phyloP scores from a whole-genome alignment of 2,888 invertebrate genomes.

The Drosophila planitibia region DNA sequence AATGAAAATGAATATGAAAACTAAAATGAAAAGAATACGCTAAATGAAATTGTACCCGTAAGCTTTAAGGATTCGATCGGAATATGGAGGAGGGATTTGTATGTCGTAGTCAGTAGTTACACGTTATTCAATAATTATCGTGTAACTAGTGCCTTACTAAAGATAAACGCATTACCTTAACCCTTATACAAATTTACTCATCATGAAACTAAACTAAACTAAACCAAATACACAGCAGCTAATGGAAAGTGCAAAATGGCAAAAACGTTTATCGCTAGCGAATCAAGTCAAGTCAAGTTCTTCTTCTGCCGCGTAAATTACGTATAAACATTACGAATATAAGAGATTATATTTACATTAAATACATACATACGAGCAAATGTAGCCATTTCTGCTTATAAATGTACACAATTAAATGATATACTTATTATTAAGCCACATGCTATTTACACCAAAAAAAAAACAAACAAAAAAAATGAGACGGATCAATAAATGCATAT shows the following conservation, averaged over 20 bases:
- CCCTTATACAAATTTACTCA: slow-evolving; percentile 79
- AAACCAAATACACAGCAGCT: slow-evolving; percentile 36
- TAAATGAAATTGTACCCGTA: slow-evolving; percentile 70
- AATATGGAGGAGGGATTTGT: slow-evolving; percentile 46
- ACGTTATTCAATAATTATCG: slow-evolving; percentile 78
- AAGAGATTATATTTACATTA: slow-evolving; percentile 63
- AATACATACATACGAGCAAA: slow-evolving; percentile 29
- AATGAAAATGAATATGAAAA: slow-evolving; percentile 35
- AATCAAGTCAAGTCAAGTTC: slow-evolving; percentile 45
- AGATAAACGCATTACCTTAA: slow-evolving; percentile 84
- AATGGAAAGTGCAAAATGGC: slow-evolving; percentile 36
- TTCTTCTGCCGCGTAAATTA: slow-evolving; percentile 45
- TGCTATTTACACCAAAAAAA: slow-evolving; percentile 72
- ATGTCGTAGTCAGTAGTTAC: slow-evolving; percentile 85
- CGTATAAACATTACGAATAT: slow-evolving; percentile 22
- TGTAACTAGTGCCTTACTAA: slow-evolving; percentile 86
- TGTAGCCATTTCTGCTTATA: slow-evolving; percentile 51
- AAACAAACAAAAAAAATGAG: slow-evolving; percentile 25
- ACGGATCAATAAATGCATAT: slow-evolving; percentile 50
- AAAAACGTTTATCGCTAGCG: slow-evolving; percentile 28
- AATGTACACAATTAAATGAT: slow-evolving; percentile 55
- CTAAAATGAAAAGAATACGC: slow-evolving; percentile 61
- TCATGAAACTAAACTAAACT: slow-evolving; percentile 39
- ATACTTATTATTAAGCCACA: slow-evolving; percentile 52
- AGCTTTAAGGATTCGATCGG: slow-evolving; percentile 64